Conservation (phyloP, 2,113 vertebrate species). For the Pelvicachromis taeniatus region DNA sequence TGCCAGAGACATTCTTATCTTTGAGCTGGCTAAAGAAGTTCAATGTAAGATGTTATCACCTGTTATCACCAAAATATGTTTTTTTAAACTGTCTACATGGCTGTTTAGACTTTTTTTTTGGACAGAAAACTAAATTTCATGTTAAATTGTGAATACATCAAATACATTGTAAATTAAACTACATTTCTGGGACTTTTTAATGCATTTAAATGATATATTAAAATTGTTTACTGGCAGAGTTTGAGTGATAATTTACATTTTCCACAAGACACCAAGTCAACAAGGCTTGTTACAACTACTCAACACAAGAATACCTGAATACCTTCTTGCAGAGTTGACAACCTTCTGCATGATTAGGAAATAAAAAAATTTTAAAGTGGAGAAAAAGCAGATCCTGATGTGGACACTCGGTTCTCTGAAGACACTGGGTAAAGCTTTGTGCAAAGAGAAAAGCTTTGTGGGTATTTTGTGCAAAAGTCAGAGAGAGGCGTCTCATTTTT, state of each 20-base stretch:
- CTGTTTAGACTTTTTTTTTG: not conserved
- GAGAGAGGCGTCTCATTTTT: not conserved
- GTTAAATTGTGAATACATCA: too few species aligned
- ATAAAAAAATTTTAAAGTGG: not conserved
- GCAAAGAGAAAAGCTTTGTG: not conserved
- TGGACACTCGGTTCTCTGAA: not conserved
- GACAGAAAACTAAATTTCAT: rapidly evolving
- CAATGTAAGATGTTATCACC: not conserved
- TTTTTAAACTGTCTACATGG: not conserved
- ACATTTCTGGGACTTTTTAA: not conserved
- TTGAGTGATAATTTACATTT: not conserved
- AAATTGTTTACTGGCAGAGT: not conserved
- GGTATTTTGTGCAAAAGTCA: not conserved
- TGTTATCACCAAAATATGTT: not conserved
- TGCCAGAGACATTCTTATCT: not conserved
- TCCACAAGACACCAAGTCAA: not conserved
- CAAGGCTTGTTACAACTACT: not conserved
- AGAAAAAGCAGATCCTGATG: not conserved
- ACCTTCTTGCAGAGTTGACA: not conserved
- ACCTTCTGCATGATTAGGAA: not conserved
- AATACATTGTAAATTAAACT: not conserved
- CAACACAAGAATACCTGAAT: not conserved
- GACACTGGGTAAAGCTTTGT: not conserved
- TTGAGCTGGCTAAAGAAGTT: not conserved
- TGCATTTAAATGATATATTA: rapidly evolving